Evolutionary conservation across 2,113 vertebrate genomes (phyloP).

Genomic region (Parus major): DNA sequence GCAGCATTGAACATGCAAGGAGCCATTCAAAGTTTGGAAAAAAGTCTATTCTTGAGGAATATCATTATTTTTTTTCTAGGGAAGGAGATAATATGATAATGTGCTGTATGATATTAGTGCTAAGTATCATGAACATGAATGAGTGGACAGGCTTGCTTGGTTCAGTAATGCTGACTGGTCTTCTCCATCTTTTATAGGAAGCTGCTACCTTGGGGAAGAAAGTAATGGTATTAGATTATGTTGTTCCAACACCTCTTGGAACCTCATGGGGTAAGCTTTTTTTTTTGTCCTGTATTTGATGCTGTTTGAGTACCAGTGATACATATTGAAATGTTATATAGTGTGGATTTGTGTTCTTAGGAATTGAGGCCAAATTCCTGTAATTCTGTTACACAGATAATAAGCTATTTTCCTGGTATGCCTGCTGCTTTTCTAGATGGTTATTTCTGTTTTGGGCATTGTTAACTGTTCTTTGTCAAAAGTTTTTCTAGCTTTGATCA

Average conservation of each 20-base stretch:
- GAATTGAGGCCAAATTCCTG: neutral
- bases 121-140: neutral
- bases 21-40: neutral
- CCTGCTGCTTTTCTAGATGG: neutral
- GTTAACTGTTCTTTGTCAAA: neutral
- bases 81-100: neutral
- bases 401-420: neutral
- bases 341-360: neutral
- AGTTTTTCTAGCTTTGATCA: neutral
- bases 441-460: neutral
- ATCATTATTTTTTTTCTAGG: neutral
- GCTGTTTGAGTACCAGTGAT: neutral
- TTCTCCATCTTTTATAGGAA: constrained; percentile 76
- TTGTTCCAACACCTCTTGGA: constrained; percentile 90
- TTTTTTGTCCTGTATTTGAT: neutral
- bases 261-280: constrained; percentile 87
- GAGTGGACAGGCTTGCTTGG: neutral
- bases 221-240: constrained; percentile 93
- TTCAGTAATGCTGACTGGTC: neutral
- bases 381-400: neutral
- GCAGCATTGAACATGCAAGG: neutral
- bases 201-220: constrained; percentile 90
- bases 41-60: neutral
- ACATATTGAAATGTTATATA: neutral
- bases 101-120: neutral